These are phyloP conservation scores for Helarctos malayanus DNA, from an alignment of 2,797 vertebrate genomes.

Conservation along the genomic window DNA sequence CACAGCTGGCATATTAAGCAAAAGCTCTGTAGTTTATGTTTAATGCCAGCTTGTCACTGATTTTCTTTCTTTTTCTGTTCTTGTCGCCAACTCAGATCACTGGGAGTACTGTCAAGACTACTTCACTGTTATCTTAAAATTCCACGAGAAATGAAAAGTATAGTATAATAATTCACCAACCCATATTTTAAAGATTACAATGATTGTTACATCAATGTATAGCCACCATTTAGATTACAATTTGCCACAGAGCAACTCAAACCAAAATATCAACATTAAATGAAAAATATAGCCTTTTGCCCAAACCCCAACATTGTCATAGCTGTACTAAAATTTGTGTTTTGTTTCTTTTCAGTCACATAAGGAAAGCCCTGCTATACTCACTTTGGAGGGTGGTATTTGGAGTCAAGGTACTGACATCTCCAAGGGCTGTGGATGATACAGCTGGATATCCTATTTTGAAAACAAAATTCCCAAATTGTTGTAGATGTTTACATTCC, in stretches of 20 bases:
- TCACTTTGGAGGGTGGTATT: neutral
- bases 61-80: conserved; percentile 31
- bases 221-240: conserved; percentile 22
- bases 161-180: neutral
- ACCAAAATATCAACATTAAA: conserved; percentile 13
- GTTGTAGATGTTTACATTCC: neutral
- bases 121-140: conserved; percentile 48
- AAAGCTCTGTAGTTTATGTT: conserved; percentile 47
- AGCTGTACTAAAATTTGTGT: neutral
- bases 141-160: conserved; percentile 9
- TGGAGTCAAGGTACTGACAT: neutral
- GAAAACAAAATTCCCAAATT: conserved; percentile 60
- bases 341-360: neutral
- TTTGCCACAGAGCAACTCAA: neutral
- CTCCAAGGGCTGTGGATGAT: neutral
- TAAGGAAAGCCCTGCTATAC: neutral
- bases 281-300: neutral
- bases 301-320: neutral
- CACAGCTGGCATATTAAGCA: neutral
- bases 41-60: conserved; percentile 22
- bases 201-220: neutral
- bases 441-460: conserved; percentile 45
- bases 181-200: conserved; percentile 44
- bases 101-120: neutral
- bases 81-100: conserved; percentile 21